Percentiles rank a stretch among this genome's conserved stretches.
These are phyloP conservation scores for Delphinapterus leucas DNA, from an alignment of 2,113 vertebrate genomes.

Conservation along the genomic window DNA sequence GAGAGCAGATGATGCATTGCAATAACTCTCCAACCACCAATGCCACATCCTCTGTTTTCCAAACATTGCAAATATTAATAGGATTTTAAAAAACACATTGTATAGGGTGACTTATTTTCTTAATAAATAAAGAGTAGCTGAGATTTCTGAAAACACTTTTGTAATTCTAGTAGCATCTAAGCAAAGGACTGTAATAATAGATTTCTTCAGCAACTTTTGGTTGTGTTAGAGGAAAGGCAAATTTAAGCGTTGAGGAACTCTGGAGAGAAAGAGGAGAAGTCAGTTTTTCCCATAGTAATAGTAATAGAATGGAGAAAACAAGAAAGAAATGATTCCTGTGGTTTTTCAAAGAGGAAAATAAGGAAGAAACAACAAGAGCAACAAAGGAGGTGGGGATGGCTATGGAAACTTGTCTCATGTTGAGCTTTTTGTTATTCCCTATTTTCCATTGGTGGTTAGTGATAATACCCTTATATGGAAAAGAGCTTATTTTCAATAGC, in stretches of 20 bases:
- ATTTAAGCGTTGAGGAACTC: not conserved
- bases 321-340: not conserved
- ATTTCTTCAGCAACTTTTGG: not conserved
- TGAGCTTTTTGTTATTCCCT: not conserved
- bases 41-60: not conserved
- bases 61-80: not conserved
- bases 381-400: rapidly evolving
- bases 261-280: not conserved
- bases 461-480: not conserved
- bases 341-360: not conserved
- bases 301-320: not conserved
- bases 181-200: not conserved
- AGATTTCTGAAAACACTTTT: not conserved
- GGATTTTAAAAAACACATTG: not conserved
- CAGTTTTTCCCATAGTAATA: not conserved
- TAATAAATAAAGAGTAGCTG: not conserved
- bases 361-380: not conserved
- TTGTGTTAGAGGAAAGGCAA: not conserved
- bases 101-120: not conserved
- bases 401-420: not conserved
- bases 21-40: not conserved
- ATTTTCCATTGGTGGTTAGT: not conserved
- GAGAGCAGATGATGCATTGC: not conserved
- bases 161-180: not conserved
- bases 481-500: not conserved